Conservation (phyloP, 37 sponge, comb jelly and placozoan species). For the Axinella damicornis region DNA sequence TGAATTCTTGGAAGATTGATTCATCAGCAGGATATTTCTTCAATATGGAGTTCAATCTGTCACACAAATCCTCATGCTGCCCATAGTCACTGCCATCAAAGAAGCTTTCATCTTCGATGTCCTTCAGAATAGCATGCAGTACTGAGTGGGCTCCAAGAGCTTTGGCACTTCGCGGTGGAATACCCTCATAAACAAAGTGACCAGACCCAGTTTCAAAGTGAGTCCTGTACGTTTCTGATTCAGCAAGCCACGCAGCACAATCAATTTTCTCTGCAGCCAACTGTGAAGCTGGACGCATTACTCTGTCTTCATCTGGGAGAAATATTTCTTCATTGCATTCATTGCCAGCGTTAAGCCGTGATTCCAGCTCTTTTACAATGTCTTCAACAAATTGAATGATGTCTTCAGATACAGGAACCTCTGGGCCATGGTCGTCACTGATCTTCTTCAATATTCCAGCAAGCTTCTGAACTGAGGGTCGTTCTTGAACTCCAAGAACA, state of each 20-base stretch:
- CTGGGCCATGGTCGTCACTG: not conserved
- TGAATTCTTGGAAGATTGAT: constrained; percentile 77
- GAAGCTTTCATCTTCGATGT: constrained; percentile 43
- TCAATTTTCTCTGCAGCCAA: constrained; percentile 47
- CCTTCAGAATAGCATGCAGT: constrained; percentile 39
- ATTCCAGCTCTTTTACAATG: not conserved
- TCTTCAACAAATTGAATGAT: constrained; percentile 1
- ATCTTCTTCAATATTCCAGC: constrained; percentile 1
- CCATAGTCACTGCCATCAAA: constrained; percentile 76
- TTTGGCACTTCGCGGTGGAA: constrained; percentile 30
- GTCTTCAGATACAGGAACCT: constrained; percentile 15
- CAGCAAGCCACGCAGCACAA: constrained; percentile 1
- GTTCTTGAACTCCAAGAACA: constrained; percentile 30
- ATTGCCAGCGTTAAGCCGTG: too few relatives aligned
- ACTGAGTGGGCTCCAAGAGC: constrained; percentile 40
- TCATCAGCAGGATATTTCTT: constrained; percentile 67
- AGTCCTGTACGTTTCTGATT: not conserved
- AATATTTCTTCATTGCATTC: constrained; percentile 8
- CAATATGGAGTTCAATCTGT: constrained; percentile 69
- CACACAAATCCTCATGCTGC: constrained; percentile 79
- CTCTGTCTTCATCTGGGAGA: constrained; percentile 49
- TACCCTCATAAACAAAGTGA: constrained; percentile 28
- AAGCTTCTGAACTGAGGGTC: constrained; percentile 1
- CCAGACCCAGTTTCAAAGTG: constrained; percentile 7
- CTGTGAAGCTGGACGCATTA: constrained; percentile 38